Evolutionary conservation across 2,888 invertebrate species (phyloP).

Genomic region (Yponomeuta cagnagella): DNA sequence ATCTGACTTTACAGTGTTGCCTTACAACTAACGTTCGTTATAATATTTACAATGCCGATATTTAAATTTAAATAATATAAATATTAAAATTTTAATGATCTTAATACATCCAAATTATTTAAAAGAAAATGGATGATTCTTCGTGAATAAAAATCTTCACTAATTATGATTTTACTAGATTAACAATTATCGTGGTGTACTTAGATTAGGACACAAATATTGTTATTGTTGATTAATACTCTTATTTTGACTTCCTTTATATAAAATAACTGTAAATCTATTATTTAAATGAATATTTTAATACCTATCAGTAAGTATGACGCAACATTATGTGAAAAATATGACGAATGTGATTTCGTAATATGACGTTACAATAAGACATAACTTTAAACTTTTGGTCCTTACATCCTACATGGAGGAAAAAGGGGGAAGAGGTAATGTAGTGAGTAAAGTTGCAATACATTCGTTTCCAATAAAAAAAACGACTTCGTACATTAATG

Average conservation of each 20-base stretch:
- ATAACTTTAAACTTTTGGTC: constrained; percentile 11
- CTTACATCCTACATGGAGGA: constrained; percentile 12
- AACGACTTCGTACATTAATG: too few relatives aligned
- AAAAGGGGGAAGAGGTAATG: background rate
- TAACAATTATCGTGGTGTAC: too few relatives aligned
- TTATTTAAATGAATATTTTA: background rate
- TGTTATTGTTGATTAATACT: too few relatives aligned
- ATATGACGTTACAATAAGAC: constrained; percentile 13
- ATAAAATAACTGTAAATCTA: too few relatives aligned
- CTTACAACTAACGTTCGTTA: background rate
- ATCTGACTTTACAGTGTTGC: background rate
- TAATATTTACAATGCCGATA: background rate
- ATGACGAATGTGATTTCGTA: constrained; percentile 5
- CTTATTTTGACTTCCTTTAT: too few relatives aligned
- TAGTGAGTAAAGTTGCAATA: too few relatives aligned
- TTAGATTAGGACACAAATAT: too few relatives aligned
- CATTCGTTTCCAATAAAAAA: too few relatives aligned
- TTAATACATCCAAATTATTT: too few relatives aligned
- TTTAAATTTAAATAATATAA: background rate
- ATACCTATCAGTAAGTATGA: background rate
- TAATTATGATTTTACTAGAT: too few relatives aligned
- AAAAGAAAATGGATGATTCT: background rate
- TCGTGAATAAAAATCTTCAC: background rate
- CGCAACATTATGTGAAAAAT: background rate
- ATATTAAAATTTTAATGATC: too few relatives aligned